Base-by-base conservation (phyloP, 1,140 invertebrate genomes). In the Pseudomyrmex gracilis region DNA sequence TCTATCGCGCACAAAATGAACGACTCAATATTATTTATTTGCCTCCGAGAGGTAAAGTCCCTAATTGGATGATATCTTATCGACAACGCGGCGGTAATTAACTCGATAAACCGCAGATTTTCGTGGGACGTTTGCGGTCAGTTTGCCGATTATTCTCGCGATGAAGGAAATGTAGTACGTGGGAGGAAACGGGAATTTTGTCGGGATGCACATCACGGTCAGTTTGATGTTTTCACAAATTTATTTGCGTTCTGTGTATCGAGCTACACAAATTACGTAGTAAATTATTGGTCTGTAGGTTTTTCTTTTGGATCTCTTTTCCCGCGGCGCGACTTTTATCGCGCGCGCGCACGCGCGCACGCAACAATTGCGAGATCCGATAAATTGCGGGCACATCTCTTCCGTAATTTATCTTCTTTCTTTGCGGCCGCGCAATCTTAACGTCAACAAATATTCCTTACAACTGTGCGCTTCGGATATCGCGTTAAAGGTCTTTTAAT, bases 221-320 rank as follows among this genome's bases (percentile, higher is more conserved):
- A 2, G 15, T 15, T 61, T 74, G 9, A 77, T 83, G 66, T 88
- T 84, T 82, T 84, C 73, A 89, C 71, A 83, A 89, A 89, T 89
- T 90, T 90, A 87, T 89, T 90, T 90, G 84, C 88, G 51, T 68
- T 85, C 84, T 89, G 88, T 90, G 82, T 82, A 90, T 84, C 76
- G 87, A 67, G 43, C 85, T 90, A 91, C 89, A 91, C 89, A 87
- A 87, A 90, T 90, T 86, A 89, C 53, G 60, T 88, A 89, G 63
- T 90, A 90, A 90, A 90, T 89, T 89, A 90, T 91, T 90, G 87
- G 90, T 91, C 88, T 84, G 88, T 82, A 78, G 61, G 82, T 87
- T 34, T 73, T 80, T 80, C n/a, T 73, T 76, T 80, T 24, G 17
- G 20, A 43, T 55, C 85, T 66, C 57, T 24, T 17, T 34, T 49